Evolutionary conservation across 2,797 vertebrate genomes (phyloP), one percentile per base, ranked within the genome.

Genomic region (Spheniscus humboldti): DNA sequence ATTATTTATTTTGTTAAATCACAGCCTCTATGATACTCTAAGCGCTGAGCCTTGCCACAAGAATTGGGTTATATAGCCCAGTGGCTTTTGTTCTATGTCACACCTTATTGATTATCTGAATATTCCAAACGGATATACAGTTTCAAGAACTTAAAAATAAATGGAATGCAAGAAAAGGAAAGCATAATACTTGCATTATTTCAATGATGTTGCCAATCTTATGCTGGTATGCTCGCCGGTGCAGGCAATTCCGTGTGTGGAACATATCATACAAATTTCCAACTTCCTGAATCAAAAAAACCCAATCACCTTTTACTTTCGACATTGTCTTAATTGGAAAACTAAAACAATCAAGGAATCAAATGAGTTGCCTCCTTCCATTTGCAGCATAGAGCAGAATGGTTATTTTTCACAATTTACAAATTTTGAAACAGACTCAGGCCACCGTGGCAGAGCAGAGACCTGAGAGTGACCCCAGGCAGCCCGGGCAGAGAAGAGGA

Each of bases 251-350:
- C 71, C 99, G 98, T 0, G 98, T 99, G 94, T 99, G 98, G 97
- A 99, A 99, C 99, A 99, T 98, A 95, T 99, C 99, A 3, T 99
- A 99, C 45, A 99, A 90, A 96, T 99, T 99, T 13, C 97, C 99
- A 94, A 98, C 99, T 88, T 99, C 99, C 99, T 99, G 97, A 82
- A 96, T 57, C 47, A 95, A 96, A 83, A 94, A 50, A 95, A 86
- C 1, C 33, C 77, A 83, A 63, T 39, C 67, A 88, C 4, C 50
- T 85, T 75, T 94, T 39, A 92, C 22, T 86, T 75, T 60, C 74
- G 13, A 45, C 45, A 75, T 23, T 39, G 18, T 14, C 62, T 93
- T 43, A 59, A 19, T 33, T 43, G 16, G 6, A 86, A 59, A 79
- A 60, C 27, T 11, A 31, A 66, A 66, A 6, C 48, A 57, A 72